Percentiles rank a stretch among this genome's conserved stretches.
Evolutionary conservation across 2,888 invertebrate species (phyloP).

Genomic region (Watsonalla binaria): DNA sequence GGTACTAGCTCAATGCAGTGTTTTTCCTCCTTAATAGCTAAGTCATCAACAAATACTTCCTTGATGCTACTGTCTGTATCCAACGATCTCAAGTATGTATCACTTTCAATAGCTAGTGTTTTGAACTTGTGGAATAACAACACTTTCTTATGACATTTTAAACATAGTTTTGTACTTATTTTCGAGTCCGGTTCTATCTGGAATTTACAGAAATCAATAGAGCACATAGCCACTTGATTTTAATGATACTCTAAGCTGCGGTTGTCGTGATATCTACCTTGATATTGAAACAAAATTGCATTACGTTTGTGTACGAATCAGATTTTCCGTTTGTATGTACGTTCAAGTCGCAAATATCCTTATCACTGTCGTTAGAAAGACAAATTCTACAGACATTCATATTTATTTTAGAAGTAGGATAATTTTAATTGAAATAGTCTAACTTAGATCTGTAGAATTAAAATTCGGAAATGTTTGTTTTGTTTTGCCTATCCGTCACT

Average conservation of each 20-base stretch:
- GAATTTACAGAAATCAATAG: slow-evolving; percentile 8
- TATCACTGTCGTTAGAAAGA: slow-evolving; percentile 32
- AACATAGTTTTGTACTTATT: slow-evolving; percentile 47
- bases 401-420: slow-evolving; percentile 9
- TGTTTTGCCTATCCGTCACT: no score
- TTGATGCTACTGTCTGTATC: slow-evolving; percentile 17
- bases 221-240: neutral
- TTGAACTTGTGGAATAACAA: slow-evolving; percentile 54
- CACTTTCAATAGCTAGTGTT: slow-evolving; percentile 44
- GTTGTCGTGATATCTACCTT: slow-evolving; percentile 34
- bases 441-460: no score
- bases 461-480: no score
- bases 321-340: slow-evolving; percentile 19
- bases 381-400: slow-evolving; percentile 52
- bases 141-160: slow-evolving; percentile 51
- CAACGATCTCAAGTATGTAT: slow-evolving; percentile 37
- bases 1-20: slow-evolving; percentile 10
- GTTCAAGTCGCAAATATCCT: slow-evolving; percentile 36
- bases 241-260: neutral
- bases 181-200: slow-evolving; percentile 41
- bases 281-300: slow-evolving; percentile 54
- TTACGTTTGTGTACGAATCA: slow-evolving; percentile 34
- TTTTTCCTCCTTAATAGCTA: slow-evolving; percentile 24
- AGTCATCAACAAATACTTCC: slow-evolving; percentile 19
- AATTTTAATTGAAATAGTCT: no score